A percentile compares a stretch with the other conserved stretches of the same genome.
Evolutionary conservation across 2,888 invertebrate genomes (phyloP).

Genomic region (Napeogenes sylphis): DNA sequence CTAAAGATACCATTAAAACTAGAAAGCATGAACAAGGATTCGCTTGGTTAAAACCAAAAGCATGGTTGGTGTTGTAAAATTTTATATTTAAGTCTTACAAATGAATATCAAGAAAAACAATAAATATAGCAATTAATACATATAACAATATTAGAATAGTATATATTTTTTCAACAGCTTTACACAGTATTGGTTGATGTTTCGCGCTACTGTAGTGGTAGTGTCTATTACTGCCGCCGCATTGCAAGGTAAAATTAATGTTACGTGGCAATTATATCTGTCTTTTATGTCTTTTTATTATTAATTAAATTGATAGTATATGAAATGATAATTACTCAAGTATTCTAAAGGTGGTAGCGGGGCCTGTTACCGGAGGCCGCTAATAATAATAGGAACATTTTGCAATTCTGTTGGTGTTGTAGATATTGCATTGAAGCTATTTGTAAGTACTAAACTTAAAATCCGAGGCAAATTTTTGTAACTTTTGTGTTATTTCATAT

Average conservation of each 20-base stretch:
- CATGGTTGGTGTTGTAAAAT: constrained; percentile 34
- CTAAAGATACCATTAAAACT: neutral
- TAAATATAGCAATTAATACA: neutral
- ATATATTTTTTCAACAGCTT: constrained; percentile 44
- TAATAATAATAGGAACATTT: constrained; percentile 37
- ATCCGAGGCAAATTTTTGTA: neutral
- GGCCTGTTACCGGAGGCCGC: constrained; percentile 34
- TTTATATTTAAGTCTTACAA: neutral
- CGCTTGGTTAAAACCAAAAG: constrained; percentile 43
- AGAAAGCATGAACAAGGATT: neutral
- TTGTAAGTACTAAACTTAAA: constrained; percentile 42
- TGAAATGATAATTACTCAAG: neutral
- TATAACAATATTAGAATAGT: neutral
- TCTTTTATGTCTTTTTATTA: neutral
- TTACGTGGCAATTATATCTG: neutral
- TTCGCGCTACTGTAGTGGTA: constrained; percentile 45
- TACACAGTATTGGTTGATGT: constrained; percentile 50
- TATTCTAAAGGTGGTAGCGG: constrained; percentile 47
- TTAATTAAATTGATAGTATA: neutral
- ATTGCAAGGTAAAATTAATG: constrained; percentile 42
- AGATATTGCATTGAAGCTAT: constrained; percentile 52
- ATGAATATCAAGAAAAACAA: neutral
- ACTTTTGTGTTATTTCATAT: constrained; percentile 3
- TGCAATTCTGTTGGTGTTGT: constrained; percentile 46
- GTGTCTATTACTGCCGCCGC: constrained; percentile 43